phyloP scores from a whole-genome alignment of 2,797 vertebrate species.

The Hybognathus amarus region DNA sequence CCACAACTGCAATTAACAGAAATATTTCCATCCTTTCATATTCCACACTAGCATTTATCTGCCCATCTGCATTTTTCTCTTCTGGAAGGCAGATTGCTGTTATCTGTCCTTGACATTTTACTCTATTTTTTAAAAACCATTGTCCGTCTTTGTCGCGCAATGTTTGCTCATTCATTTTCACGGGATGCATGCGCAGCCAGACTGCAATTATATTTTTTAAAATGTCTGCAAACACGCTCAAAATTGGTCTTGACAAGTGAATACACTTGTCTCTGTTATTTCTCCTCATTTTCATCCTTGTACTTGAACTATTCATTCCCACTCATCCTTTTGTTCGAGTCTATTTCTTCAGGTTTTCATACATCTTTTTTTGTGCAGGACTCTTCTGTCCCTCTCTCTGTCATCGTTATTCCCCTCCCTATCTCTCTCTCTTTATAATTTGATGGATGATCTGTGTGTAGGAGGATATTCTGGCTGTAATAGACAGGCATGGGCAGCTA shows the following conservation, averaged over 20 bases:
- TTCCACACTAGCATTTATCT: not conserved
- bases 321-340: not conserved
- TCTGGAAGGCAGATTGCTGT: slow-evolving; percentile 12
- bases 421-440: slow-evolving; percentile 47
- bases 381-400: slow-evolving; percentile 15
- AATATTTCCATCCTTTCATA: slow-evolving; percentile 17
- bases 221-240: slow-evolving; percentile 9
- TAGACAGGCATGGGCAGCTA: slow-evolving; percentile 82
- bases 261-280: slow-evolving; percentile 1
- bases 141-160: slow-evolving; percentile 5
- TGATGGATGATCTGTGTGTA: slow-evolving; percentile 81
- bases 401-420: slow-evolving; percentile 34
- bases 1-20: not conserved
- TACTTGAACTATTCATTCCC: not conserved
- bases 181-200: slow-evolving; percentile 18
- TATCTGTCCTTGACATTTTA: slow-evolving; percentile 56
- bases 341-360: not conserved
- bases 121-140: slow-evolving; percentile 21
- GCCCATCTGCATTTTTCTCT: slow-evolving; percentile 4
- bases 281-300: not conserved
- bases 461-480: slow-evolving; percentile 79
- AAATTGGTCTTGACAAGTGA: slow-evolving; percentile 2
- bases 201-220: slow-evolving; percentile 10
- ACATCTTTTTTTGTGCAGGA: not conserved
- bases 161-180: slow-evolving; percentile 19